Evolutionary conservation across 2,797 vertebrate species (phyloP).

Genomic region (Arvicola amphibius): DNA sequence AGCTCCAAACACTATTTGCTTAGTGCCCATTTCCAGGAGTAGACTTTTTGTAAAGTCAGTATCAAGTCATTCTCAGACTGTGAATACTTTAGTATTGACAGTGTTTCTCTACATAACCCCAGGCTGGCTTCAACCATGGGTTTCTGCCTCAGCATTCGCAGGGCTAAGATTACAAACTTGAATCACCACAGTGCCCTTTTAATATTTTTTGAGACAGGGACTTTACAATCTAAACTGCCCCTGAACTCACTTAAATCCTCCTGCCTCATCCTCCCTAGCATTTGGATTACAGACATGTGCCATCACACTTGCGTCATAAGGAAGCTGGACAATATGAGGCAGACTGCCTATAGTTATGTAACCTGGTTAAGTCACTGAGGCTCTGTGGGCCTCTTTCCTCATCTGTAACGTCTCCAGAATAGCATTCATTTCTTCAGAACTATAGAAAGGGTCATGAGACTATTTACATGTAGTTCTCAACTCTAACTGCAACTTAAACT

Average conservation of each 20-base stretch:
- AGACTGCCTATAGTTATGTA: background rate
- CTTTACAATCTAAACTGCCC: background rate
- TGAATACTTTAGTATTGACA: background rate
- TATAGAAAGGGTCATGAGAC: background rate
- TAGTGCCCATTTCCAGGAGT: background rate
- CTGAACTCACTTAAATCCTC: background rate
- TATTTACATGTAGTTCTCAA: constrained; percentile 14
- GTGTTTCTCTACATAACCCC: background rate
- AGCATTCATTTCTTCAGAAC: background rate
- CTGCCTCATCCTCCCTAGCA: background rate
- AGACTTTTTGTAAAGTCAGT: background rate
- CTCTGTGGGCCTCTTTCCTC: background rate
- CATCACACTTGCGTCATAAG: background rate
- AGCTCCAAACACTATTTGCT: background rate
- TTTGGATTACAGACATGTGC: background rate
- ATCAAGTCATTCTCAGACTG: background rate
- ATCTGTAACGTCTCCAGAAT: constrained; percentile 3
- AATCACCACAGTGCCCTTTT: background rate
- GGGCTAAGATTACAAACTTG: background rate
- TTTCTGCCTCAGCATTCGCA: background rate
- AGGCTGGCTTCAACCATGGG: background rate
- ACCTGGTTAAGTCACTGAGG: background rate
- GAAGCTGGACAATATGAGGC: background rate
- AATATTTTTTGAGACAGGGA: background rate
- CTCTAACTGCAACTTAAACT: background rate